A percentile compares a stretch with the other conserved stretches of the same genome.
These are phyloP conservation scores for Philereme vetulata DNA, from an alignment of 2,888 invertebrate species.

Conservation along the genomic window DNA sequence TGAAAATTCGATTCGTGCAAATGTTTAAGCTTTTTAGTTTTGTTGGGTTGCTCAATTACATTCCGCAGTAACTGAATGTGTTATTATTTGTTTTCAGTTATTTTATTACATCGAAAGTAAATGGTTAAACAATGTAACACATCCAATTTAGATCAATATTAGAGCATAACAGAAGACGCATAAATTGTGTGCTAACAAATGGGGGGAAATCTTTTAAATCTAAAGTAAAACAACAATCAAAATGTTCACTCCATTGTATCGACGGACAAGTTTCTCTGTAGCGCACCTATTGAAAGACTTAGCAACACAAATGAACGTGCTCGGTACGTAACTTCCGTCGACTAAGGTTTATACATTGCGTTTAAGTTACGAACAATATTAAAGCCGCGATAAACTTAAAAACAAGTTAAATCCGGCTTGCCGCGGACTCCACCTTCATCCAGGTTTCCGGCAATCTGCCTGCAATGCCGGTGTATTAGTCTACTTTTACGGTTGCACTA, in stretches of 20 bases:
- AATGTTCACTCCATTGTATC: conserved; percentile 30
- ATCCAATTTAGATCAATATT: neutral
- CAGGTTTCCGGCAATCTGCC: conserved; percentile 63
- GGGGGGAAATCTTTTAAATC: conserved; percentile 1
- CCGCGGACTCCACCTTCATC: conserved; percentile 63
- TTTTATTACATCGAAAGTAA: too few relatives aligned
- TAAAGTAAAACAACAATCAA: conserved; percentile 25
- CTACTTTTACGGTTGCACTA: conserved; percentile 52
- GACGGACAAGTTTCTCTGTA: conserved; percentile 31
- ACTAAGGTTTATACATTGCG: conserved; percentile 67
- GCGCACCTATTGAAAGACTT: conserved; percentile 46
- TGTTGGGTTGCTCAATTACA: conserved; percentile 19
- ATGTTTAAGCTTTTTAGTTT: conserved; percentile 18
- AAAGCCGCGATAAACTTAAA: conserved; percentile 80
- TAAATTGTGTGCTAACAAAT: conserved; percentile 5
- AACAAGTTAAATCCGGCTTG: conserved; percentile 79
- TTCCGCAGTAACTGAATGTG: neutral
- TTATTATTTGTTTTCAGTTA: conserved; percentile 2
- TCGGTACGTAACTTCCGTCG: conserved; percentile 52
- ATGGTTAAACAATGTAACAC: neutral
- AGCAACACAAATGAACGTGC: conserved; percentile 47
- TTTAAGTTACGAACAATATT: conserved; percentile 80
- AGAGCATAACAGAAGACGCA: neutral
- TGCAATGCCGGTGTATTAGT: conserved; percentile 71
- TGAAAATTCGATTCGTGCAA: conserved; percentile 29